A percentile compares a stretch with the other conserved stretches of the same genome.
Evolutionary conservation across 2,888 invertebrate genomes (phyloP).

Genomic region (Melipona bicolor): DNA sequence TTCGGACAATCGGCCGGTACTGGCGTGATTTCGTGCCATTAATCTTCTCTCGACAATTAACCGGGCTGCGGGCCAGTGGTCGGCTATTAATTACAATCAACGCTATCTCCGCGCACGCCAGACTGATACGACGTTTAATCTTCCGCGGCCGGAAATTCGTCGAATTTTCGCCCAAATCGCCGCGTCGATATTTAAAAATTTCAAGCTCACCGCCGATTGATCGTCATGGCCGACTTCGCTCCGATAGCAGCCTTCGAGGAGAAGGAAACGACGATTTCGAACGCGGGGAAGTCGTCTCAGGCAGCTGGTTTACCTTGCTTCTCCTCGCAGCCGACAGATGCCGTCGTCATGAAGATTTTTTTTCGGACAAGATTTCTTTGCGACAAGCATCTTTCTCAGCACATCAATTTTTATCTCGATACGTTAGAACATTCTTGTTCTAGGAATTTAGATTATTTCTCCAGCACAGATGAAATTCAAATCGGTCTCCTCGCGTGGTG

Average conservation of each 20-base stretch:
- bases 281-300: neutral
- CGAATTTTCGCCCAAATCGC: neutral
- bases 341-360: conserved; percentile 34
- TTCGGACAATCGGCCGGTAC: conserved; percentile 67
- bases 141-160: conserved; percentile 30
- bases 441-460: neutral
- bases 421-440: neutral
- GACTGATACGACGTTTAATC: conserved; percentile 74
- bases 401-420: neutral
- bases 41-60: conserved; percentile 82
- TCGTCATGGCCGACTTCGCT: neutral
- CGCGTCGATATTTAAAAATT: neutral
- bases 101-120: conserved; percentile 77
- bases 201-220: neutral
- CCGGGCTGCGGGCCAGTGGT: conserved; percentile 74
- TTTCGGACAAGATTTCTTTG: neutral
- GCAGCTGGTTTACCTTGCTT: conserved; percentile 6
- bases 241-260: neutral
- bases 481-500: neutral
- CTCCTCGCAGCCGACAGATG: conserved; percentile 33
- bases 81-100: conserved; percentile 84
- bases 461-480: neutral
- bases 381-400: neutral
- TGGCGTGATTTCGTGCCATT: conserved; percentile 80
- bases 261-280: neutral